These are phyloP conservation scores for Oreocharis arfaki DNA, from an alignment of 2,113 vertebrate genomes.

Conservation along the genomic window DNA sequence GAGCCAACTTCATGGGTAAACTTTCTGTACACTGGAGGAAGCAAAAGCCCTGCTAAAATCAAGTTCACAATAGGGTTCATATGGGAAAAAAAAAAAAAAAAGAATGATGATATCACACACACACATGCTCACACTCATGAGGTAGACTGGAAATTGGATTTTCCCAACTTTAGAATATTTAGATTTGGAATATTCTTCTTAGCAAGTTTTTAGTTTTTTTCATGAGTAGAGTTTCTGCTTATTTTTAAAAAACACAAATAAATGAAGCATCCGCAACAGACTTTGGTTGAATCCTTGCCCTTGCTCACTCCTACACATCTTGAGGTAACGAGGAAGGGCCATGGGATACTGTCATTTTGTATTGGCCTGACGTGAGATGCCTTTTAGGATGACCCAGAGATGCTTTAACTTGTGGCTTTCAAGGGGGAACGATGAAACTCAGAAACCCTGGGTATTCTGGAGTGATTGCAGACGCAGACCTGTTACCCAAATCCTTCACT, in stretches of 20 bases:
- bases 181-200: neutral
- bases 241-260: neutral
- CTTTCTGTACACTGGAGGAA: neutral
- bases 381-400: neutral
- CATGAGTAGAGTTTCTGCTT: neutral
- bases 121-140: neutral
- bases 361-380: neutral
- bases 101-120: neutral
- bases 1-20: neutral
- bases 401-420: neutral
- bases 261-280: neutral
- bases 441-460: neutral
- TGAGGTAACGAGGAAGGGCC: neutral
- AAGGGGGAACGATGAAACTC: neutral
- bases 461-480: neutral
- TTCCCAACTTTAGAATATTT: neutral
- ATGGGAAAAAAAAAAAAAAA: neutral
- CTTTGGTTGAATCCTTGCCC: neutral
- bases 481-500: neutral
- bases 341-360: neutral
- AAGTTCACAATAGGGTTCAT: neutral
- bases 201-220: neutral
- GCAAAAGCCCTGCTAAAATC: neutral
- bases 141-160: neutral
- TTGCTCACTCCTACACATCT: neutral